Conservation (phyloP, 2,113 vertebrate genomes). For the Uropsilus gracilis region DNA sequence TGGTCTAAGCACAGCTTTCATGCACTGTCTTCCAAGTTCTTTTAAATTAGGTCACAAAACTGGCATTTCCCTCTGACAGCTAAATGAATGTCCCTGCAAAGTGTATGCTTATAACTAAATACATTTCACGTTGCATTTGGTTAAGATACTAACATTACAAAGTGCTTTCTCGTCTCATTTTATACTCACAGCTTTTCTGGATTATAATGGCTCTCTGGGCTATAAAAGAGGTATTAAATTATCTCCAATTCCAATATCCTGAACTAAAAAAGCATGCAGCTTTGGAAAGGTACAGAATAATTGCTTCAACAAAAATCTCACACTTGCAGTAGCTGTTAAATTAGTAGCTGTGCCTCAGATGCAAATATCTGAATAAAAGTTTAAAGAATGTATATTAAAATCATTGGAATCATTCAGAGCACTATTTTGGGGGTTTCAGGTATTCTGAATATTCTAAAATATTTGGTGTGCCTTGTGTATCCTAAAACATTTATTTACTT, state of each 20-base stretch:
- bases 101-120: not conserved
- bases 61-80: not conserved
- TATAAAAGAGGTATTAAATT: not conserved
- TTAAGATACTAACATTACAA: not conserved
- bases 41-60: conserved; percentile 9
- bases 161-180: not conserved
- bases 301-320: not conserved
- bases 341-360: not conserved
- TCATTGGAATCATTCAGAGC: not conserved
- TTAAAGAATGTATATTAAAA: not conserved
- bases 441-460: conserved; percentile 34
- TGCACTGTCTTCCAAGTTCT: not conserved
- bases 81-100: not conserved
- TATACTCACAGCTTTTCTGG: not conserved
- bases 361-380: not conserved
- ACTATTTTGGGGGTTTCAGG: not conserved
- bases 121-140: not conserved
- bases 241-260: not conserved
- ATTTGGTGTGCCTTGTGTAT: not conserved
- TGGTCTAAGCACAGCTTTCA: not conserved
- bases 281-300: not conserved
- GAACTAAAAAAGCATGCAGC: not conserved
- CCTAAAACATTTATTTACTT: not conserved
- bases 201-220: not conserved
- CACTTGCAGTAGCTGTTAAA: not conserved